phyloP scores from a whole-genome alignment of 2,888 invertebrate species.

The Eristalis arbustorum region DNA sequence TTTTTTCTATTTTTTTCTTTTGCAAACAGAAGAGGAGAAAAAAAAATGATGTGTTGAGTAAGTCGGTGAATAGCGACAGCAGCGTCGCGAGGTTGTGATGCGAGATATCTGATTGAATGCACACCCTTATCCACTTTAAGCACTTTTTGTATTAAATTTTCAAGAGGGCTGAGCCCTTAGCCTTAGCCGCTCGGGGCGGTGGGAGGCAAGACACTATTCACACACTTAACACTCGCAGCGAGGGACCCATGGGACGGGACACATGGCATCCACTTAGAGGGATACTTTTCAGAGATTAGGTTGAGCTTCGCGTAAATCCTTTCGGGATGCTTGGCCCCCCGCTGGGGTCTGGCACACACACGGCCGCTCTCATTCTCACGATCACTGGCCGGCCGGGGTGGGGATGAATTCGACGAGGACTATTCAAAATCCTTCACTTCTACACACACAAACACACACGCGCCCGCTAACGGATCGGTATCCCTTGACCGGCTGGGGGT shows the following conservation, averaged over 20 bases:
- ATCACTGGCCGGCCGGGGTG: neutral
- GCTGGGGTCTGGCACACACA: constrained; percentile 5
- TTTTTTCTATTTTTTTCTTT: neutral
- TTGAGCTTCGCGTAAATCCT: constrained; percentile 26
- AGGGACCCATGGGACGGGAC: neutral
- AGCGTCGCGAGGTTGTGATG: constrained; percentile 1
- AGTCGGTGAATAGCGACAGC: neutral
- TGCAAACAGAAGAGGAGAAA: no score
- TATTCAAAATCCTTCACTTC: constrained; percentile 1
- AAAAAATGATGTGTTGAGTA: constrained; percentile 20
- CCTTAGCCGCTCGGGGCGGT: neutral
- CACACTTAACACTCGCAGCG: constrained; percentile 19
- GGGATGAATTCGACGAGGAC: neutral
- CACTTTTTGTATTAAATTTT: constrained; percentile 45
- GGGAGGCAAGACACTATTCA: constrained; percentile 29
- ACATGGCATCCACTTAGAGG: constrained; percentile 21
- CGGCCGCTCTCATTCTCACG: constrained; percentile 33
- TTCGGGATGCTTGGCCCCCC: constrained; percentile 14
- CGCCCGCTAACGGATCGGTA: constrained; percentile 17
- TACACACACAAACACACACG: constrained; percentile 1
- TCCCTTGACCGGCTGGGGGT: constrained; percentile 23
- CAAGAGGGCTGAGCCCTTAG: neutral
- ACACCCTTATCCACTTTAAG: constrained; percentile 53
- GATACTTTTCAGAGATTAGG: constrained; percentile 15
- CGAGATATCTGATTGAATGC: constrained; percentile 50